phyloP scores from a whole-genome alignment of 2,113 vertebrate species.

The Microcebus lehilahytsara region DNA sequence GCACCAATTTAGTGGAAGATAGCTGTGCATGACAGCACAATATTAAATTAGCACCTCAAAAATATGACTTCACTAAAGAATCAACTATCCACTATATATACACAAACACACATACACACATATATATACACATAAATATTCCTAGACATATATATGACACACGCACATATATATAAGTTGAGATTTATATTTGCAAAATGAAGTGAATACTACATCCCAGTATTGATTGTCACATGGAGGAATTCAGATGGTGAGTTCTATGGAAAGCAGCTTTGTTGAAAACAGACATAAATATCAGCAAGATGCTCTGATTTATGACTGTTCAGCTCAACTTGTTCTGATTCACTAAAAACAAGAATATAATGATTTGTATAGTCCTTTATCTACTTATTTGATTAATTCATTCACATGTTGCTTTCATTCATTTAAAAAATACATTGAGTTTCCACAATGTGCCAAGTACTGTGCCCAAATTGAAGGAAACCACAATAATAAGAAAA shows the following conservation, averaged over 20 bases:
- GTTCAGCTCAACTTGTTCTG: background rate
- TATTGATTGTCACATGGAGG: background rate
- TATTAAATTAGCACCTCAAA: background rate
- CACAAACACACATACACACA: too few relatives aligned
- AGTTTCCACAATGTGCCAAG: background rate
- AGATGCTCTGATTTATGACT: background rate
- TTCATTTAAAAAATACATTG: background rate
- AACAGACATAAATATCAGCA: background rate
- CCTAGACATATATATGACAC: too few relatives aligned
- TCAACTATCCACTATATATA: background rate
- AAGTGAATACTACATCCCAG: background rate
- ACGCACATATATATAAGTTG: too few relatives aligned
- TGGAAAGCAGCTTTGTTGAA: background rate
- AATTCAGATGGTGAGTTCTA: background rate
- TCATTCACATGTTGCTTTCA: background rate
- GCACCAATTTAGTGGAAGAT: background rate
- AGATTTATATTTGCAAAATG: background rate
- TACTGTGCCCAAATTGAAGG: background rate
- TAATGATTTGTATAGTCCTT: background rate
- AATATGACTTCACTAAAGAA: background rate
- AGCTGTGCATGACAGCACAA: background rate
- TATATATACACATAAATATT: too few relatives aligned
- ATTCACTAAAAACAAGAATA: background rate
- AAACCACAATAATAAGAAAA: background rate
- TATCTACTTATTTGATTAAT: background rate